phyloP scores from a whole-genome alignment of 2,888 invertebrate genomes.

The Leptopilina syphax region DNA sequence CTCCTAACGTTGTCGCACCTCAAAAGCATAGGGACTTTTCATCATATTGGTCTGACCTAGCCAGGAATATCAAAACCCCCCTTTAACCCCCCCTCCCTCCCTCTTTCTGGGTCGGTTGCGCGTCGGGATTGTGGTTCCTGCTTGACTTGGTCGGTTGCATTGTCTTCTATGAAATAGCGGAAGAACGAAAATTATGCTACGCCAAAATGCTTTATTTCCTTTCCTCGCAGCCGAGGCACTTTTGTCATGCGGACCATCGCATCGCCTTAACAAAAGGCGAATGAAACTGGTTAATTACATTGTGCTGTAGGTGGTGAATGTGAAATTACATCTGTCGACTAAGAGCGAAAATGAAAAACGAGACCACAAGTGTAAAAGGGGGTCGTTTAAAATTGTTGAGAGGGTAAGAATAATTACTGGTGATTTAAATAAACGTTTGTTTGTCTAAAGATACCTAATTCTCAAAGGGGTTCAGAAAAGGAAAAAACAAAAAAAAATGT shows the following conservation, averaged over 20 bases:
- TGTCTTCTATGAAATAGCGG: slow-evolving; percentile 50
- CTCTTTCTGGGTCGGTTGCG: slow-evolving; percentile 64
- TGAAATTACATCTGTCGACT: slow-evolving; percentile 38
- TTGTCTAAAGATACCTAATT: neutral
- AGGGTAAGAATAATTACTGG: slow-evolving; percentile 12
- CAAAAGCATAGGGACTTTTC: slow-evolving; percentile 9
- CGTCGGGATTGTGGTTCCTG: slow-evolving; percentile 53
- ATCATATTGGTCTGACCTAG: slow-evolving; percentile 6
- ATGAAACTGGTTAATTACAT: slow-evolving; percentile 40
- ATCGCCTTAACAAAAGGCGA: slow-evolving; percentile 38
- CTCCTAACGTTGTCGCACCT: neutral
- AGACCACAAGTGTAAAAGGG: slow-evolving; percentile 11
- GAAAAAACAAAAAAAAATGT: too few relatives aligned
- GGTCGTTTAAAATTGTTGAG: slow-evolving; percentile 22
- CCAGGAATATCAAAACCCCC: slow-evolving; percentile 56
- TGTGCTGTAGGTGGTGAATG: slow-evolving; percentile 34
- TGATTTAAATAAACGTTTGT: slow-evolving; percentile 34
- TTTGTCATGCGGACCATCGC: slow-evolving; percentile 34
- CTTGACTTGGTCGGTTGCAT: slow-evolving; percentile 49
- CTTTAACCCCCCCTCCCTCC: slow-evolving; percentile 21
- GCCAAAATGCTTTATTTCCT: slow-evolving; percentile 55
- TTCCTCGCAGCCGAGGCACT: slow-evolving; percentile 39
- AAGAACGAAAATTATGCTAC: slow-evolving; percentile 55
- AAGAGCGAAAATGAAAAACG: slow-evolving; percentile 23
- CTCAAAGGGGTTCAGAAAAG: neutral